Percentiles rank a stretch among this genome's conserved stretches.
phyloP scores from a whole-genome alignment of 2,797 vertebrate genomes.

The Zalophus californianus region DNA sequence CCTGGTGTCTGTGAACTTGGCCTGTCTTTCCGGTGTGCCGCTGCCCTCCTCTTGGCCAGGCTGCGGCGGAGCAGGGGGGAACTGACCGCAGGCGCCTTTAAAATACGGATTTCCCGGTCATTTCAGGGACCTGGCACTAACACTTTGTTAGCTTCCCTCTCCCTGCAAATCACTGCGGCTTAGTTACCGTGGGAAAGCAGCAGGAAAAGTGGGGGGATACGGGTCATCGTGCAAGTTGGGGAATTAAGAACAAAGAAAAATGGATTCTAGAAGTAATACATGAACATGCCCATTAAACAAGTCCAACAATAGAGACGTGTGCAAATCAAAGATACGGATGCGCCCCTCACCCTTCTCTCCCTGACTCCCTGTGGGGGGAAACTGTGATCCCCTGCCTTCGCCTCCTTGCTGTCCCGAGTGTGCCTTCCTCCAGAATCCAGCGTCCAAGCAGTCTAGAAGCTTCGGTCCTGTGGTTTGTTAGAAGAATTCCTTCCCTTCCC shows the following conservation, averaged over 20 bases:
- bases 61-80: background rate
- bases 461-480: background rate
- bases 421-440: background rate
- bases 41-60: background rate
- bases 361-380: background rate
- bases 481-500: background rate
- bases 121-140: background rate
- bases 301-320: background rate
- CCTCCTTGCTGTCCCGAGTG: background rate
- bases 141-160: background rate
- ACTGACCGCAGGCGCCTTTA: background rate
- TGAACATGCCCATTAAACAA: too few relatives aligned
- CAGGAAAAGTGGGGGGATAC: background rate
- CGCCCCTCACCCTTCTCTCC: background rate
- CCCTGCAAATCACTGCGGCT: background rate
- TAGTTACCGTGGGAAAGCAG: background rate
- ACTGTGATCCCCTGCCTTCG: too few relatives aligned
- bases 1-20: background rate
- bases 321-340: background rate
- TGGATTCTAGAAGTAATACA: background rate
- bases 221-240: background rate
- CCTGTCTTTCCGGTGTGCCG: too few relatives aligned
- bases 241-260: background rate
- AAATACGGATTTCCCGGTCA: background rate
- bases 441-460: accelerated